Evolutionary conservation across 2,888 invertebrate species (phyloP).

Genomic region (Chouioia cunea): DNA sequence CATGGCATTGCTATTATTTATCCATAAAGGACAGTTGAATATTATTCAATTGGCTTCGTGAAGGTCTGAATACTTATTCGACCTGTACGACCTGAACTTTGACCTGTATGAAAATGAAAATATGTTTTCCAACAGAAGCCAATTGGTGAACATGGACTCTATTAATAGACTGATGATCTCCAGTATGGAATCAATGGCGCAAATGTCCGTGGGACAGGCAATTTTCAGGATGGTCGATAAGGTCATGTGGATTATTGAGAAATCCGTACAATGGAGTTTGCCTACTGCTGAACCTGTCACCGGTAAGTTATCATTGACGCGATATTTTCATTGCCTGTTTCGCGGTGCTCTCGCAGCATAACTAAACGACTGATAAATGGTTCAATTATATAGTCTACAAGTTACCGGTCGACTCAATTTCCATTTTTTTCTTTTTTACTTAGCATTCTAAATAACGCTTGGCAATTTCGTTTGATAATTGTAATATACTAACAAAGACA

Average conservation of each 20-base stretch:
- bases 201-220: constrained; percentile 68
- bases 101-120: neutral
- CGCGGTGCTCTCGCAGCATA: too few relatives aligned
- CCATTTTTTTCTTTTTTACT: constrained; percentile 5
- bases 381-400: neutral
- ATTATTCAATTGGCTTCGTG: too few relatives aligned
- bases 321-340: neutral
- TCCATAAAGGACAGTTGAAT: too few relatives aligned
- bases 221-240: constrained; percentile 69
- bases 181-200: constrained; percentile 52
- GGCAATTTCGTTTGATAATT: too few relatives aligned
- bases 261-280: constrained; percentile 72
- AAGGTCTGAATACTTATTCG: too few relatives aligned
- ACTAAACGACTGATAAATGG: too few relatives aligned
- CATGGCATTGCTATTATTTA: too few relatives aligned
- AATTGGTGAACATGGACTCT: constrained; percentile 1
- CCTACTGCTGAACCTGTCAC: constrained; percentile 21
- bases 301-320: constrained; percentile 22
- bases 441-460: too few relatives aligned
- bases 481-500: too few relatives aligned
- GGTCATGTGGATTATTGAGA: constrained; percentile 71
- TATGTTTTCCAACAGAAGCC: constrained; percentile 1
- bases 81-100: too few relatives aligned
- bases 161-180: constrained; percentile 44
- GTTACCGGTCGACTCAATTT: neutral